These are phyloP conservation scores for Quadriops clusia DNA, from an alignment of 2,888 invertebrate species.

Conservation along the genomic window DNA sequence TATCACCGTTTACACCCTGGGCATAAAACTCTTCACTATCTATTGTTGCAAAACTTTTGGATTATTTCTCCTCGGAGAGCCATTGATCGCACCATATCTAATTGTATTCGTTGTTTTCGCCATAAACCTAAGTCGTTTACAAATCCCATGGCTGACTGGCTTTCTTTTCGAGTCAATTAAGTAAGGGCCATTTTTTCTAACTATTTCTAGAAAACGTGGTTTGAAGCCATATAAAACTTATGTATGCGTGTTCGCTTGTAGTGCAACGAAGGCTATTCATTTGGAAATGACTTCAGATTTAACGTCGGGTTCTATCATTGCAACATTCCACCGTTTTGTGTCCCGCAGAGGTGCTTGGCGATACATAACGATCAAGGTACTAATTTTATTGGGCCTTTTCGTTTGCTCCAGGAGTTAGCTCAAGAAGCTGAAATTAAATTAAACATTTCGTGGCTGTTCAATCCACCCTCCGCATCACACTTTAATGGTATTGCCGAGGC, in stretches of 20 bases:
- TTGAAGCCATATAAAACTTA: neutral
- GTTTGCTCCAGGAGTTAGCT: neutral
- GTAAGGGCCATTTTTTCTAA: neutral
- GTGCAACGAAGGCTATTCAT: neutral
- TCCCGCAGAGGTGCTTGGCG: too few species aligned
- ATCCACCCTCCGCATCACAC: neutral
- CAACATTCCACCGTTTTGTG: too few species aligned
- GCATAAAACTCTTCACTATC: neutral
- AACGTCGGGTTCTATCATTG: too few species aligned
- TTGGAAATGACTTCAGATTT: too few species aligned
- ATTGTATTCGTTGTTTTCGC: too few species aligned
- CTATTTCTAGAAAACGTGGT: neutral
- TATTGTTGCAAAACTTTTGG: neutral
- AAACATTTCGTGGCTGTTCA: neutral
- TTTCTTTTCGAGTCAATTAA: neutral
- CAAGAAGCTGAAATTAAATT: neutral
- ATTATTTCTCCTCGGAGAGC: constrained; percentile 1
- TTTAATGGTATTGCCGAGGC: too few species aligned
- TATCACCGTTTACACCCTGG: neutral
- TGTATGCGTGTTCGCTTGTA: constrained; percentile 1
- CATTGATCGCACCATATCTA: neutral
- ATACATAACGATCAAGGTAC: neutral
- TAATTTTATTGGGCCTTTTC: neutral
- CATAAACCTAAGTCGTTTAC: neutral
- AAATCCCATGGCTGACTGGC: neutral